Percentiles rank a stretch among this genome's conserved stretches.
Conservation (phyloP, 2,797 vertebrate species). For the Fundulus diaphanus region DNA sequence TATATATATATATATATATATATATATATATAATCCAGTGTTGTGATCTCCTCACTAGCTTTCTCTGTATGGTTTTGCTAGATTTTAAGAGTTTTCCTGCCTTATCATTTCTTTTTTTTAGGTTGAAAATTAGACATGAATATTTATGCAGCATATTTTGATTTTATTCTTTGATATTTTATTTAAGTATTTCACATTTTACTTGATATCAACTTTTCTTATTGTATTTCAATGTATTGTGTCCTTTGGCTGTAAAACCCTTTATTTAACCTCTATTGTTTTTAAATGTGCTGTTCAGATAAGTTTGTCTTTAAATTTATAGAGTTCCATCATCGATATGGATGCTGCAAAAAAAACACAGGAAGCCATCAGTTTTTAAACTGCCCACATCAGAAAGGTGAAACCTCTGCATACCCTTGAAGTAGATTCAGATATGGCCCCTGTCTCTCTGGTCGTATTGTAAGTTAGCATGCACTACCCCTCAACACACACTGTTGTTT, state of each 20-base stretch:
- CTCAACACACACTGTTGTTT: slow-evolving; percentile 26
- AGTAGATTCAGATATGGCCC: slow-evolving; percentile 31
- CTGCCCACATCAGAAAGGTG: slow-evolving; percentile 43
- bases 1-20: too few species aligned
- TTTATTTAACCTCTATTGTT: neutral
- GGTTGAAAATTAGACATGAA: neutral
- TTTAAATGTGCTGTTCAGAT: neutral
- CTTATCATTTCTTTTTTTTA: neutral
- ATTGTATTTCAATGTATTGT: neutral
- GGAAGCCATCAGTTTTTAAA: slow-evolving; percentile 19
- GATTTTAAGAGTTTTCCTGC: neutral
- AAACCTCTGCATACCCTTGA: slow-evolving; percentile 27
- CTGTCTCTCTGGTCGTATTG: slow-evolving; percentile 23
- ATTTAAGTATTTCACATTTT: neutral
- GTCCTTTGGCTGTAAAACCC: neutral
- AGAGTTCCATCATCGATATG: neutral
- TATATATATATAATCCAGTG: too few species aligned
- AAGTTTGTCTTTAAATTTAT: slow-evolving; percentile 1
- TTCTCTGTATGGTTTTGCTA: too few species aligned
- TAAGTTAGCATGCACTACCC: slow-evolving; percentile 5
- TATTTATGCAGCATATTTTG: neutral
- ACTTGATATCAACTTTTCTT: neutral
- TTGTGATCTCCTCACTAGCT: too few species aligned
- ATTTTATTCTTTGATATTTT: neutral
- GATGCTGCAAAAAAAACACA: slow-evolving; percentile 18